Conservation (phyloP, 2,113 vertebrate genomes). For the Dolichallabes microphthalmus region DNA sequence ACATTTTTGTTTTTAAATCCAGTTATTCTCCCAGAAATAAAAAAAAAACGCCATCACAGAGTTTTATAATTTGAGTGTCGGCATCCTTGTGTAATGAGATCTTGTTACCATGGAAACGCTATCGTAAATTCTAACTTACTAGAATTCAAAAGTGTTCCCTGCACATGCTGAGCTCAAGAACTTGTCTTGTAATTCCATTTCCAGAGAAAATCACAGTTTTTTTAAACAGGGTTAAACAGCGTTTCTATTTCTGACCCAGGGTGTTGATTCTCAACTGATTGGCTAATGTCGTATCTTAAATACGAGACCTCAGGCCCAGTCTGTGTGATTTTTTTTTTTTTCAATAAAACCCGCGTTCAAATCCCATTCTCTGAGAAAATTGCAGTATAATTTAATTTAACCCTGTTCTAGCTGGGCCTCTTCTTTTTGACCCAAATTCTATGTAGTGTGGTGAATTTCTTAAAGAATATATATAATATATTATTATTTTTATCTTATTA, state of each 20-base stretch:
- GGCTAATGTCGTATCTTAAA: background rate
- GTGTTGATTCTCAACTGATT: slow-evolving; percentile 8
- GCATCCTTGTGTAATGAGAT: background rate
- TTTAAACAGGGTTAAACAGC: background rate
- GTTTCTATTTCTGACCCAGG: slow-evolving; percentile 1
- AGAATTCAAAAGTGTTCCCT: background rate
- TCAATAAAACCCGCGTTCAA: slow-evolving; percentile 1
- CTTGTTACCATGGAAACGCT: background rate
- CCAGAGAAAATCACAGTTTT: background rate
- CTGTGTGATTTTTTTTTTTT: background rate
- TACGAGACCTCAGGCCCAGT: background rate
- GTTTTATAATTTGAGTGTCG: background rate
- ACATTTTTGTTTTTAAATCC: background rate
- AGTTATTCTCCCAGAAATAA: background rate
- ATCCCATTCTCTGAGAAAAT: background rate
- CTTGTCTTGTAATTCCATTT: background rate
- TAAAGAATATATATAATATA: too few relatives aligned
- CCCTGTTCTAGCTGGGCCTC: background rate
- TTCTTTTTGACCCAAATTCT: background rate
- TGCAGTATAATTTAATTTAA: slow-evolving; percentile 7
- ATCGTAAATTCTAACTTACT: background rate
- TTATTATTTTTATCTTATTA: too few relatives aligned
- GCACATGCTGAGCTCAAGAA: slow-evolving; percentile 12
- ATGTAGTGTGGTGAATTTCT: background rate
- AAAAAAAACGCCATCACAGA: background rate